Evolutionary conservation across 2,888 invertebrate genomes (phyloP).

Genomic region (Fragum fragum): DNA sequence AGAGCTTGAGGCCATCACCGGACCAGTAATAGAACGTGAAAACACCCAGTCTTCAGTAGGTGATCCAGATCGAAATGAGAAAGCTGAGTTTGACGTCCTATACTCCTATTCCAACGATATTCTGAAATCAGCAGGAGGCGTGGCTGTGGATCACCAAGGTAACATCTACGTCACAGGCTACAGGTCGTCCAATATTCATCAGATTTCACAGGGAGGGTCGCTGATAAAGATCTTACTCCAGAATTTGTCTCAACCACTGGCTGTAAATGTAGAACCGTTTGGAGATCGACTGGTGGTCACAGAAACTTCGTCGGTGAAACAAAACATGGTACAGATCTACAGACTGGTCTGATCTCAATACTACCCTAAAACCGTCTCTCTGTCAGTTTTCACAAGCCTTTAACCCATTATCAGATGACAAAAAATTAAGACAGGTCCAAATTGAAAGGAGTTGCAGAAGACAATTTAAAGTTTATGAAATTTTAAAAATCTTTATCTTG

Average conservation of each 20-base stretch:
- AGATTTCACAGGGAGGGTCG: constrained; percentile 61
- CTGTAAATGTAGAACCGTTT: constrained; percentile 56
- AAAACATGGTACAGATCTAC: constrained; percentile 63
- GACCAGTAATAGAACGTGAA: constrained; percentile 55
- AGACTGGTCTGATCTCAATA: constrained; percentile 48
- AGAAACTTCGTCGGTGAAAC: constrained; percentile 58
- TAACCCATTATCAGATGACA: too few relatives aligned
- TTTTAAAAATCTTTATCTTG: too few relatives aligned
- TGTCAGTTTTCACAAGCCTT: too few relatives aligned
- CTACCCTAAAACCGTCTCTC: too few relatives aligned
- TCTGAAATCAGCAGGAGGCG: constrained; percentile 65
- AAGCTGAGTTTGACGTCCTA: constrained; percentile 60
- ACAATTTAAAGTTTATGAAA: too few relatives aligned
- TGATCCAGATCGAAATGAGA: constrained; percentile 39
- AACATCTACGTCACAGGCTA: constrained; percentile 67
- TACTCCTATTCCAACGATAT: constrained; percentile 65
- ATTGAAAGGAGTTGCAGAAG: too few relatives aligned
- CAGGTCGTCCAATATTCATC: constrained; percentile 61
- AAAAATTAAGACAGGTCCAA: too few relatives aligned
- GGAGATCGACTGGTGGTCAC: constrained; percentile 63
- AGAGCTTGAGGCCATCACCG: constrained; percentile 54
- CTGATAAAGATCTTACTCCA: constrained; percentile 63
- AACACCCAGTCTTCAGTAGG: constrained; percentile 53
- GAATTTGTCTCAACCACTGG: constrained; percentile 60
- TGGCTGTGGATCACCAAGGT: constrained; percentile 65